Conservation (phyloP, 2,888 invertebrate genomes). For the Amphiduros pacificus region DNA sequence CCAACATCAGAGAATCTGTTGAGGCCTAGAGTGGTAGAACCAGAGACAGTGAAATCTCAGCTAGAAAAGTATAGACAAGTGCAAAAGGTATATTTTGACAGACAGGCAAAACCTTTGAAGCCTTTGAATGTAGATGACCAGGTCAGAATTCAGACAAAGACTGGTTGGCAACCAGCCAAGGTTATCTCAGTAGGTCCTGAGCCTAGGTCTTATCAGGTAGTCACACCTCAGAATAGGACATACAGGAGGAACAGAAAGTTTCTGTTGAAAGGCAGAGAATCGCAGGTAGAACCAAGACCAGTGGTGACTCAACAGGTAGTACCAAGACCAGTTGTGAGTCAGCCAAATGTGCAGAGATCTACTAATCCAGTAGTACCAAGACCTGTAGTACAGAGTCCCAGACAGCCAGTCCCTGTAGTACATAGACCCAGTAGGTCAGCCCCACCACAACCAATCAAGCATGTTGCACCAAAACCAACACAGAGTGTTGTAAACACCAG, state of each 20-base stretch:
- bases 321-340: no score
- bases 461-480: no score
- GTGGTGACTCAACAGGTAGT: no score
- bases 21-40: background rate
- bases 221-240: background rate
- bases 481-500: no score
- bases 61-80: background rate
- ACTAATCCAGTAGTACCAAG: no score
- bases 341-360: no score
- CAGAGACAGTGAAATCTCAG: background rate
- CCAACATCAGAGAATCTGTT: background rate
- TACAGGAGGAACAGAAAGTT: background rate
- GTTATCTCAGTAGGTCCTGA: background rate
- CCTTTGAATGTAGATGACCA: background rate
- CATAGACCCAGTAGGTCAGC: no score
- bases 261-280: background rate
- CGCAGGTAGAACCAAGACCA: no score
- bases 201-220: background rate
- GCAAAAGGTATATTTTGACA: background rate
- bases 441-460: no score
- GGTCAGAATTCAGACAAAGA: background rate
- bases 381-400: no score
- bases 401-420: no score
- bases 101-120: background rate
- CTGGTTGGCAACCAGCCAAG: background rate